Base-by-base conservation (phyloP, 1,140 invertebrate genomes). In the Bombus fervidus region DNA sequence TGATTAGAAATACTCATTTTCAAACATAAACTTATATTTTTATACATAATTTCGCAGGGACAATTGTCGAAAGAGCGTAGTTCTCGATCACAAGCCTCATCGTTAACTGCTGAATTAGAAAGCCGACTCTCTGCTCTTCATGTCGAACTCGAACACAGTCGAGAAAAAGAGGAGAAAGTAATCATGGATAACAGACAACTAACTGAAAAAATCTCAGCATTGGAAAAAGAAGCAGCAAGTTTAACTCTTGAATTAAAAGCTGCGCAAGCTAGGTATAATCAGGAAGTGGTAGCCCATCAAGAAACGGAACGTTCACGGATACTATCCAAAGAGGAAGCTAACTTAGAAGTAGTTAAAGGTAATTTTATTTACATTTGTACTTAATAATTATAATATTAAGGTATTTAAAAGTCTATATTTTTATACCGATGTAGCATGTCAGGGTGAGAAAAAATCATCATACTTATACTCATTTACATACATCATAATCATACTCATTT, bases 191-290 rank as follows among this genome's bases (percentile, higher is more conserved):
- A 98, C 91, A 95, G 97, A 59, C 96, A 97, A 88, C 93, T 99
- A 28, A 96, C 96, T 62, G 98, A 99, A 91, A 97, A 97, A 91
- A 96, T 99, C 62, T 97, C 98, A 31, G 96, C 96, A 34, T 94
- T 99, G 87, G 98, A 99, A 95, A 99, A 99, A 94, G 98, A 98
- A 90, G 97, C 97, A 91, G 98, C 98, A 0, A 97, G 97, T 71
- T 95, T 99, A 41, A 97, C 98, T 76, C 95, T 99, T 37, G 98
- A 99, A 94, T 93, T 99, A 37, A 98, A 98, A 94, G 97, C 98
- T 43, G 96, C 98, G 31, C 97, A 98, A 93, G 97, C 97, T 84
- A 96, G 97, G 84, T 98, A 98, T 92, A 97, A 99, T 91, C 98
- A 99, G 93, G 98, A 99, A 95, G 96, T 98, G 1, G 96, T 97